phyloP scores from a whole-genome alignment of 2,113 vertebrate genomes.

The Proterorhinus semilunaris region DNA sequence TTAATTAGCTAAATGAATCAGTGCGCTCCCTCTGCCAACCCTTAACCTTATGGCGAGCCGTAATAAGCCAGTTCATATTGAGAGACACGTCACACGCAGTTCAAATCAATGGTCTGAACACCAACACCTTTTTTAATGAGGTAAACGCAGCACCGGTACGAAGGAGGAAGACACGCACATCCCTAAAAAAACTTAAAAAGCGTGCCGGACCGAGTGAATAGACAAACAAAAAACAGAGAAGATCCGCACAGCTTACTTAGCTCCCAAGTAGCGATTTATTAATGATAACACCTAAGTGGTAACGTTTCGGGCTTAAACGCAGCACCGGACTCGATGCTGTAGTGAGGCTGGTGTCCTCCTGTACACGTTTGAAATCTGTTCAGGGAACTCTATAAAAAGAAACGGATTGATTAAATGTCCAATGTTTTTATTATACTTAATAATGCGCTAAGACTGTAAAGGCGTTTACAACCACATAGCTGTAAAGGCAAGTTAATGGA shows the following conservation, averaged over 20 bases:
- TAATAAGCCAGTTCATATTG: conserved; percentile 40
- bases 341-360: conserved; percentile 1
- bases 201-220: too few species aligned
- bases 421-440: conserved; percentile 8
- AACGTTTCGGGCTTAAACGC: too few species aligned
- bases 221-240: too few species aligned
- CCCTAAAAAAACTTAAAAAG: too few species aligned
- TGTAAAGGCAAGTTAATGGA: conserved; percentile 1
- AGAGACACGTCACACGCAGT: conserved; percentile 36
- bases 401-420: conserved; percentile 36
- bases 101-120: conserved; percentile 48
- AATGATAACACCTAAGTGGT: too few species aligned
- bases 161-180: too few species aligned
- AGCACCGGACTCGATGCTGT: conserved; percentile 14
- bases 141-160: conserved; percentile 33
- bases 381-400: conserved; percentile 13
- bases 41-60: conserved; percentile 51
- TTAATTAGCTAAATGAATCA: conserved; percentile 67
- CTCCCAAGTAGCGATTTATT: too few species aligned
- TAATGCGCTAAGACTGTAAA: conserved; percentile 15
- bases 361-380: conserved; percentile 21
- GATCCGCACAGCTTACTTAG: too few species aligned
- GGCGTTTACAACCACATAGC: conserved; percentile 4
- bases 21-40: conserved; percentile 44
- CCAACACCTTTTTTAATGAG: conserved; percentile 47